Percentiles rank a stretch among this genome's conserved stretches.
These are phyloP conservation scores for Mormyrops attenuatus DNA, from an alignment of 2,797 vertebrate genomes.

Conservation along the genomic window DNA sequence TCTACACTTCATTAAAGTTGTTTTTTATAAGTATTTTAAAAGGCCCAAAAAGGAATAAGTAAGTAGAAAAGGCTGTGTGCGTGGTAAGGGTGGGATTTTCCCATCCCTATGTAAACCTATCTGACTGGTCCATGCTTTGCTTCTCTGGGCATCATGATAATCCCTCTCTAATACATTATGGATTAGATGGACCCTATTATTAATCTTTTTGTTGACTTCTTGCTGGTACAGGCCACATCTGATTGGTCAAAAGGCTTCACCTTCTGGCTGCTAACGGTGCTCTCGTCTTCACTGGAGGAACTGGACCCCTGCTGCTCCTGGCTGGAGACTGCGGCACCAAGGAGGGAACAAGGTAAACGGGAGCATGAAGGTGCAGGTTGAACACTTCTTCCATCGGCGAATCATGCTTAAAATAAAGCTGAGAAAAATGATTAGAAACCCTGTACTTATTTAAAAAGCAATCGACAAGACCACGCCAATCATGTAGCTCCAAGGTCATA, in stretches of 20 bases:
- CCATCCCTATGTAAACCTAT: constrained; percentile 17
- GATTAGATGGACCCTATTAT: constrained; percentile 53
- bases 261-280: background rate
- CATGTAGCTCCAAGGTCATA: no score
- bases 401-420: background rate
- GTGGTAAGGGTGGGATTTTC: constrained; percentile 7
- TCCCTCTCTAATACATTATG: constrained; percentile 21
- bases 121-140: background rate
- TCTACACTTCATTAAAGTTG: constrained; percentile 19
- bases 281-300: constrained; percentile 68
- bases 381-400: background rate
- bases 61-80: background rate
- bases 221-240: background rate
- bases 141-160: constrained; percentile 19
- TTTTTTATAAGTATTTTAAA: constrained; percentile 10
- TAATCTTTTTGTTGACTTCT: constrained; percentile 41
- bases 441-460: no score
- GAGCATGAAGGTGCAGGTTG: background rate
- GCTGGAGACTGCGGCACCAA: constrained; percentile 43
- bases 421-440: background rate
- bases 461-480: no score
- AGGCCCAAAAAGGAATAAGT: background rate
- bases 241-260: background rate
- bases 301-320: constrained; percentile 42
- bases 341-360: background rate